These are phyloP conservation scores for Auanema freiburgensis DNA, from an alignment of 2,888 invertebrate genomes.

Conservation along the genomic window DNA sequence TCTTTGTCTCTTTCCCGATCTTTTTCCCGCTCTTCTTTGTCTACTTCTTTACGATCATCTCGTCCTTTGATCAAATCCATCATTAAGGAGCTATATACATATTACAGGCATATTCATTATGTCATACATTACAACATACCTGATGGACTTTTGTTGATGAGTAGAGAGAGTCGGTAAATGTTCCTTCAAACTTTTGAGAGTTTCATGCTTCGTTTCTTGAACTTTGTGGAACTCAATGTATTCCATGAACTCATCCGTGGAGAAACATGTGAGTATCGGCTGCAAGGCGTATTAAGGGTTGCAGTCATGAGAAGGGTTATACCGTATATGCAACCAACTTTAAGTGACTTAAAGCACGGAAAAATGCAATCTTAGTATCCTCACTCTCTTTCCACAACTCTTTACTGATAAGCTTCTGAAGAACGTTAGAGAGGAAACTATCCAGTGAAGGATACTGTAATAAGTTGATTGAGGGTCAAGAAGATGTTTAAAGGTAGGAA, in stretches of 20 bases:
- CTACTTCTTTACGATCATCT: too few species aligned
- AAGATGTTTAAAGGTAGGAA: background rate
- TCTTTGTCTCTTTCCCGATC: too few species aligned
- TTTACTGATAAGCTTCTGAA: conserved; percentile 45
- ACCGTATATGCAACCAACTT: conserved; percentile 43
- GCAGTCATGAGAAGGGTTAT: conserved; percentile 1
- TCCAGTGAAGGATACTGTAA: conserved; percentile 46
- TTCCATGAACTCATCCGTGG: conserved; percentile 43
- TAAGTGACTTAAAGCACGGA: conserved; percentile 38
- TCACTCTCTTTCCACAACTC: conserved; percentile 39
- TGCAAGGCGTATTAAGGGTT: conserved; percentile 12
- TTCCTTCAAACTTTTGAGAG: conserved; percentile 18
- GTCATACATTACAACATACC: conserved; percentile 10
- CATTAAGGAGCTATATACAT: too few species aligned
- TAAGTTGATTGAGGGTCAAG: conserved; percentile 61
- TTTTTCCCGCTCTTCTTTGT: too few species aligned
- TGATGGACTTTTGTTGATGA: conserved; percentile 34
- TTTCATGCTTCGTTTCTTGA: background rate
- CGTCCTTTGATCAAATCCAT: too few species aligned
- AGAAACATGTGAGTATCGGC: conserved; percentile 38
- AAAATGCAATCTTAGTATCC: conserved; percentile 38
- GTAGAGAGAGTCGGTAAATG: conserved; percentile 33
- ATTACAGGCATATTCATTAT: too few species aligned
- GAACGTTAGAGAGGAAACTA: conserved; percentile 54
- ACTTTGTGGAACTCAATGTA: conserved; percentile 25